Conservation (phyloP, 2,888 invertebrate genomes). For the Spialia ferax region DNA sequence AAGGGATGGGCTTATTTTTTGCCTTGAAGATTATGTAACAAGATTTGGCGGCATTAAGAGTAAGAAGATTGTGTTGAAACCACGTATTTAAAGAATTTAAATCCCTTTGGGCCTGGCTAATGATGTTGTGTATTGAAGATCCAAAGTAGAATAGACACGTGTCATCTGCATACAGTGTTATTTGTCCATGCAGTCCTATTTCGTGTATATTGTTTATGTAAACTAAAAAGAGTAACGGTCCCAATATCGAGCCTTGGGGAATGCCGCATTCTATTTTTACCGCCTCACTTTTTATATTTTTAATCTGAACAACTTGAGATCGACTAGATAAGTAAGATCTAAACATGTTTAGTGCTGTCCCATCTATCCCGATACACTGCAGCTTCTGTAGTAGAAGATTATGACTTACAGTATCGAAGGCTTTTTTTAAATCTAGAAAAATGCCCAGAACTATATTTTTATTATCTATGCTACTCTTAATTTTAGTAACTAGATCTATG, state of each 20-base stretch:
- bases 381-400: too few relatives aligned
- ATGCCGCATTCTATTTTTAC: not conserved
- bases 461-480: not conserved
- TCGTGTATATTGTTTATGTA: not conserved
- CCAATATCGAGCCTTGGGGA: not conserved
- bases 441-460: conserved; percentile 1
- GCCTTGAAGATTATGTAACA: not conserved
- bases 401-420: not conserved
- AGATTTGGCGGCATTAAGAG: conserved; percentile 9
- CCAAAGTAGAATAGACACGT: not conserved
- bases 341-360: not conserved
- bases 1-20: conserved; percentile 1
- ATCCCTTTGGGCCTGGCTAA: not conserved
- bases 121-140: not conserved
- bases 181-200: not conserved
- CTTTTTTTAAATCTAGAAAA: not conserved
- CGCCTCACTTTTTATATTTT: not conserved
- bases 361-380: too few relatives aligned
- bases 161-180: conserved; percentile 12
- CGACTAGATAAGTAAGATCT: not conserved
- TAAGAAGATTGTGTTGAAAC: conserved; percentile 3
- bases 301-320: not conserved
- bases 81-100: not conserved
- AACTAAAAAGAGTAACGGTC: not conserved
- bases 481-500: too few relatives aligned